phyloP scores from a whole-genome alignment of 2,888 invertebrate species.

The Tenodera sinensis region DNA sequence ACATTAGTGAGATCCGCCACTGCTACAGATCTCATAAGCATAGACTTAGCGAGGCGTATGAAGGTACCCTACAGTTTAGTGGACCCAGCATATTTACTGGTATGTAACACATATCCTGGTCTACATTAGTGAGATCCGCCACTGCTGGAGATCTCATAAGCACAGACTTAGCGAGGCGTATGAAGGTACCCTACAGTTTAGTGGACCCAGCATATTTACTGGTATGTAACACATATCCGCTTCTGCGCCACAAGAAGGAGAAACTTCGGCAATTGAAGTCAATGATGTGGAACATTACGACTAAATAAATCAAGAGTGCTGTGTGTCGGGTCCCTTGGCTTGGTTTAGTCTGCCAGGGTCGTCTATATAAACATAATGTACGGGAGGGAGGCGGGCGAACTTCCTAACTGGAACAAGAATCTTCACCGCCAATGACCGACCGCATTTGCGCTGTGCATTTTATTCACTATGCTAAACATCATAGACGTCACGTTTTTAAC shows the following conservation, averaged over 20 bases:
- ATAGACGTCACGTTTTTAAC: not conserved
- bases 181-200: not conserved
- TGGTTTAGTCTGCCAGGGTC: not conserved
- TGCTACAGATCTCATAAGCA: not conserved
- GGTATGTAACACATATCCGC: not conserved
- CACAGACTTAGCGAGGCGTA: not conserved
- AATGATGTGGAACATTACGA: slow-evolving; percentile 1
- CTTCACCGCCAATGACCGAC: not conserved
- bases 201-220: not conserved
- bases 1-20: not conserved
- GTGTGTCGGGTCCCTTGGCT: not conserved
- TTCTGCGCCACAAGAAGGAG: not conserved
- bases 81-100: no score
- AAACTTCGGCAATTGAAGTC: not conserved
- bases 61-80: not conserved
- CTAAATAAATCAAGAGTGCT: not conserved
- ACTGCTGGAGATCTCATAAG: not conserved
- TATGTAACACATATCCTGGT: no score
- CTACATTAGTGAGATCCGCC: no score
- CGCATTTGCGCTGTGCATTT: not conserved
- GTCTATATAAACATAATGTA: not conserved
- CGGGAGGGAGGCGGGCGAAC: not conserved
- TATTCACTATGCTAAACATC: not conserved
- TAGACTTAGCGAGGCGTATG: not conserved
- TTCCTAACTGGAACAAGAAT: not conserved